Conservation (phyloP, 2,113 vertebrate species). For the Paramormyrops kingsleyae region DNA sequence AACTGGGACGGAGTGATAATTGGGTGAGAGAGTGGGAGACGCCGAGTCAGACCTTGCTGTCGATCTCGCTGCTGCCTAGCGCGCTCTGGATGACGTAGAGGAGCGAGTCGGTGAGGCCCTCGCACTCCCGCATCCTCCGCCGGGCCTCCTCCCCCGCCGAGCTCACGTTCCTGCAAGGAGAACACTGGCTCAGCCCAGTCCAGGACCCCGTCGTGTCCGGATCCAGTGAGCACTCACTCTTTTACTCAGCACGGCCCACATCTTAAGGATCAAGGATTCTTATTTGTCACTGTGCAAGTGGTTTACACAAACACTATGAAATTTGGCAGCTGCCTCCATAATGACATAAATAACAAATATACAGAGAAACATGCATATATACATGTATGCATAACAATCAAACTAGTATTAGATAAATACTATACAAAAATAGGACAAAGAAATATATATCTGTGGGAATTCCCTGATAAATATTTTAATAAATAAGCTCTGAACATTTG, state of each 20-base stretch:
- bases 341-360: background rate
- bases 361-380: background rate
- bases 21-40: background rate
- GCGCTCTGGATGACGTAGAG: constrained; percentile 96
- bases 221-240: background rate
- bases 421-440: background rate
- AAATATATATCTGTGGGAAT: background rate
- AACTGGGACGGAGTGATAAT: background rate
- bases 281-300: background rate
- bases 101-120: constrained; percentile 93
- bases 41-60: constrained; percentile 86
- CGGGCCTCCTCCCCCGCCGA: constrained; percentile 96
- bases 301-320: background rate
- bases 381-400: background rate
- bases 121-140: constrained; percentile 93
- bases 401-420: background rate
- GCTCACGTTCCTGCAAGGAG: constrained; percentile 88
- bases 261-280: background rate
- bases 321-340: background rate
- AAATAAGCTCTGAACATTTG: background rate
- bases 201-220: background rate
- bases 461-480: background rate
- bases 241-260: background rate
- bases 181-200: constrained; percentile 26
- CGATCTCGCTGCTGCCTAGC: constrained; percentile 94